Evolutionary conservation across 2,888 invertebrate genomes (phyloP), one percentile per base, ranked within the genome.

Genomic region (Ormia ochracea): DNA sequence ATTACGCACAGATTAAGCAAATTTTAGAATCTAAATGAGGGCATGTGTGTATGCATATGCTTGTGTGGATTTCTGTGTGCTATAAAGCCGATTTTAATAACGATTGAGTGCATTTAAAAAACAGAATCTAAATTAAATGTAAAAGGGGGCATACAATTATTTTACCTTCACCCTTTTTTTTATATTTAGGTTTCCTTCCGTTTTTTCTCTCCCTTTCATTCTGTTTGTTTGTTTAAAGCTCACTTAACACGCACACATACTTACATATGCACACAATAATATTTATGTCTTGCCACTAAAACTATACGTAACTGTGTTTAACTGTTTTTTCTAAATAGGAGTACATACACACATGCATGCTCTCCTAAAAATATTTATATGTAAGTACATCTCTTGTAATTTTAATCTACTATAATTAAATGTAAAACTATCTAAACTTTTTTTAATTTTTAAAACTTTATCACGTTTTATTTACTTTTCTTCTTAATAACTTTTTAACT

Each of bases 71-170:
- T 36, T 56, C 17, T 68, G 17, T 23, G 19, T 12, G 17, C 14
- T 38, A 65, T 38, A 48, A 26, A 61, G 43, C 10, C 17, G 17
- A 54, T 45, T 69, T 61, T 26, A 38, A 12, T 48, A 56, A 70
- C 69, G 31, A 63, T n/a, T 48, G 76, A 69, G n/a, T 77, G 76
- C 76, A 77, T 31, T 23, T 41, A 33, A 74, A 74, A 38, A 63
- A 63, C 70, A 70, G 33, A 56, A 59, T 50, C 21, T 5, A 58
- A 70, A 77, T 41, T 56, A 48, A 63, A 69, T 54, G 45, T 61
- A 54, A 33, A n/a, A 48, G 61, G 21, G 52, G 76, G n/a, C 36
- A 61, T 23, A 56, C 14, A 48, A 48, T 59, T 23, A 12, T 54
- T 36, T 26, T 21, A 14, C 38, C 33, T 26, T 28, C 26, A 4